phyloP scores from a whole-genome alignment of 2,113 vertebrate species.

The Pelecanus crispus region DNA sequence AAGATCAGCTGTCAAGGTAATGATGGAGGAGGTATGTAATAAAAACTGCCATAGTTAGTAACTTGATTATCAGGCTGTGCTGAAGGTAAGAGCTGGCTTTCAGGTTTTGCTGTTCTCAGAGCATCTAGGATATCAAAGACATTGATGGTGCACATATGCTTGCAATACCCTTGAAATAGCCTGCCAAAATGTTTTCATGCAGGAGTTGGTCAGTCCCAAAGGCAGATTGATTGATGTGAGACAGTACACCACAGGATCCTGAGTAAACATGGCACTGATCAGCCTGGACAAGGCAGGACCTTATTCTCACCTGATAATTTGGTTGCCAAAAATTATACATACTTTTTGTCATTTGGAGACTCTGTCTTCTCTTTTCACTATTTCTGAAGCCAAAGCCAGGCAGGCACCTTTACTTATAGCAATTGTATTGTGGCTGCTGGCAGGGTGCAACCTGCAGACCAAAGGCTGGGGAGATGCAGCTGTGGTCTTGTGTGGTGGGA shows the following conservation, averaged over 20 bases:
- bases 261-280: neutral
- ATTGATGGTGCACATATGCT: neutral
- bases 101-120: neutral
- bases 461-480: neutral
- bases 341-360: neutral
- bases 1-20: neutral
- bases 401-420: neutral
- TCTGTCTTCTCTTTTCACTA: neutral
- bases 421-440: fast-evolving
- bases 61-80: neutral
- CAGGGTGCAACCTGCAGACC: neutral
- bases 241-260: neutral
- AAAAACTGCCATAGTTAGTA: neutral
- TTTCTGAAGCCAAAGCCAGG: neutral
- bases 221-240: neutral
- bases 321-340: neutral
- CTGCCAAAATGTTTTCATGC: neutral
- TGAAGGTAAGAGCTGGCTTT: neutral
- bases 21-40: neutral
- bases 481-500: neutral
- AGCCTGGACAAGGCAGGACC: neutral
- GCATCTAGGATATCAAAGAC: neutral
- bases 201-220: neutral
- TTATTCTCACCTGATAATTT: neutral
- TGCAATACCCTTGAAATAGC: neutral